Conservation (phyloP, 2,797 vertebrate genomes). For the Adelosebastes latens region DNA sequence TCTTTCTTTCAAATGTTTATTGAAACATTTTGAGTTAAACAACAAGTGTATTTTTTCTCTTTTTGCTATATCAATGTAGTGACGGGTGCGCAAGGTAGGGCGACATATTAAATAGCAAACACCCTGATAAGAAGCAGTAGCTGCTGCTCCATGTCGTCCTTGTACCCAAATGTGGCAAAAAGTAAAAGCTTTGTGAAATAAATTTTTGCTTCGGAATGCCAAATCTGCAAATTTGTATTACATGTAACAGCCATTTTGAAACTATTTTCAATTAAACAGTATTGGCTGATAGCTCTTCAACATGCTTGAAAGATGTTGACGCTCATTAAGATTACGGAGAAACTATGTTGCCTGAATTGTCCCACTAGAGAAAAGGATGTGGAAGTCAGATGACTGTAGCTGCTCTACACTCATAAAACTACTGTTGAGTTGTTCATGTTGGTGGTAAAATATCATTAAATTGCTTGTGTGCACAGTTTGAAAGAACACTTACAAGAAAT, state of each 20-base stretch:
- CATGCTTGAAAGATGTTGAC: background rate
- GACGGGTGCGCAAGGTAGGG: background rate
- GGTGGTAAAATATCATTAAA: slow-evolving; percentile 4
- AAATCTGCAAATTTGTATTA: background rate
- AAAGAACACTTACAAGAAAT: background rate
- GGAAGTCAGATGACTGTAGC: background rate
- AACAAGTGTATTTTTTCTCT: background rate
- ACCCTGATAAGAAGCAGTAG: background rate
- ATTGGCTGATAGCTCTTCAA: background rate
- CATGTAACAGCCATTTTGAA: background rate
- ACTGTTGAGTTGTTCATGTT: background rate
- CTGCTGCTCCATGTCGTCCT: background rate
- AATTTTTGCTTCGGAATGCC: background rate
- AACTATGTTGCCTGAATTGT: slow-evolving; percentile 1
- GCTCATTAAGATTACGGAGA: slow-evolving; percentile 13
- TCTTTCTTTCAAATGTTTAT: background rate
- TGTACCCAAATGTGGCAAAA: background rate
- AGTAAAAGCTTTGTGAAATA: background rate
- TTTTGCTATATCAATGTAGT: background rate
- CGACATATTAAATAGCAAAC: background rate
- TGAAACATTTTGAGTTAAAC: background rate
- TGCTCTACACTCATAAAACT: slow-evolving; percentile 1
- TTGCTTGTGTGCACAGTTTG: slow-evolving; percentile 1
- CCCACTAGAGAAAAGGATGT: slow-evolving; percentile 9
- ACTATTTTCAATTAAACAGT: background rate